phyloP scores from a whole-genome alignment of 2,888 invertebrate genomes.

The Polyommatus iphigenia region DNA sequence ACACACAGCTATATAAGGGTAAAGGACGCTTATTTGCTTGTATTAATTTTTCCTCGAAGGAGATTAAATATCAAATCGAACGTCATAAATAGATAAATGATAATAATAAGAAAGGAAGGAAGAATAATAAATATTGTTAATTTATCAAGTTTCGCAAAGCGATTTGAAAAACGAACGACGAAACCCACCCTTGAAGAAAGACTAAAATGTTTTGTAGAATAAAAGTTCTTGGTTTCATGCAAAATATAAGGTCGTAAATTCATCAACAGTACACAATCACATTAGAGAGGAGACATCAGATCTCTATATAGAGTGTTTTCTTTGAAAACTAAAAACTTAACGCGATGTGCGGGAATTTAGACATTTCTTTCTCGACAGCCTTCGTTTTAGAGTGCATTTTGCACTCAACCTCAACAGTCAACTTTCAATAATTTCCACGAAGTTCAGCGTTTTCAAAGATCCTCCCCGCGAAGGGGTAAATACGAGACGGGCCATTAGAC shows the following conservation, averaged over 20 bases:
- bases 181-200: no score
- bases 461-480: conserved; percentile 4
- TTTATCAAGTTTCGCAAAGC: no score
- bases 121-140: no score
- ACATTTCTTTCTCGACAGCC: neutral
- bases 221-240: neutral
- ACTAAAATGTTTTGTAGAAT: neutral
- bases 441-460: neutral
- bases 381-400: neutral
- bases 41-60: neutral
- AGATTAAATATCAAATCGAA: neutral
- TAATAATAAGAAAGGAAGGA: neutral
- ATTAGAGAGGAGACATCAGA: no score
- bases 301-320: neutral
- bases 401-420: neutral
- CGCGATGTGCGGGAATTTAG: neutral
- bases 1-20: conserved; percentile 9
- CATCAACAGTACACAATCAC: no score
- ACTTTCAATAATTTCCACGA: conserved; percentile 12
- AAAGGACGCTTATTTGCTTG: neutral
- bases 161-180: no score
- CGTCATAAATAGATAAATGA: neutral
- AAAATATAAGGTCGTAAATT: no score
- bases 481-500: conserved; percentile 13
- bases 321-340: neutral